Percentiles rank a stretch among this genome's conserved stretches.
phyloP scores from a whole-genome alignment of 2,113 vertebrate genomes.

The Phasianus colchicus region DNA sequence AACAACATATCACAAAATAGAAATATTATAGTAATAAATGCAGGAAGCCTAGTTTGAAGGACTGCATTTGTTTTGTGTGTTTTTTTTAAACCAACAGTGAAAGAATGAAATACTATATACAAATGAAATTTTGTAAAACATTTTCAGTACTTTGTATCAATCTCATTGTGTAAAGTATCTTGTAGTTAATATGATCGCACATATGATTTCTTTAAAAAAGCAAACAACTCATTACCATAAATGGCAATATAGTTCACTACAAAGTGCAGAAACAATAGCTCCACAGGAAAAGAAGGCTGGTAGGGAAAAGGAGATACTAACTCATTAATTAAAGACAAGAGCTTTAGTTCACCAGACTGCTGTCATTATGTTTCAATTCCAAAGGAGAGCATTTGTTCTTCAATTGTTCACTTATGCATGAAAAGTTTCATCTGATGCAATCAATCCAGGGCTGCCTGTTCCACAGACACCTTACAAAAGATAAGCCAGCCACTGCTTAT shows the following conservation, averaged over 20 bases:
- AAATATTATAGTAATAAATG: neutral
- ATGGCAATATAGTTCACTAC: neutral
- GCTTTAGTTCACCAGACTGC: neutral
- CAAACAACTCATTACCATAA: neutral
- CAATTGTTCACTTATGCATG: neutral
- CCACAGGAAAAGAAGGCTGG: neutral
- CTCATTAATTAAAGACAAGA: neutral
- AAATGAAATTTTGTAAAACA: neutral
- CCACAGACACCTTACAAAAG: neutral
- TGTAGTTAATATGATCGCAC: neutral
- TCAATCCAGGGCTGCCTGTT: neutral
- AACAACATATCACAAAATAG: neutral
- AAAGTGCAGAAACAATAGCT: neutral
- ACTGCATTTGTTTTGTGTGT: no score
- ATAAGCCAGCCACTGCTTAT: neutral
- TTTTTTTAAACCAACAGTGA: no score
- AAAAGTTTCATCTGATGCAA: neutral
- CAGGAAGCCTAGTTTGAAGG: neutral
- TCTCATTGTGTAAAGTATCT: neutral
- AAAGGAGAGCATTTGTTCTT: neutral
- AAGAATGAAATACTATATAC: neutral
- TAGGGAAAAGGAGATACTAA: neutral
- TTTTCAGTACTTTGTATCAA: neutral
- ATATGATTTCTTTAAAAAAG: neutral
- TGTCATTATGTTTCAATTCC: neutral